Evolutionary conservation across 2,888 invertebrate species (phyloP), one percentile per base, ranked within the genome.

Genomic region (Gortyna flavago): DNA sequence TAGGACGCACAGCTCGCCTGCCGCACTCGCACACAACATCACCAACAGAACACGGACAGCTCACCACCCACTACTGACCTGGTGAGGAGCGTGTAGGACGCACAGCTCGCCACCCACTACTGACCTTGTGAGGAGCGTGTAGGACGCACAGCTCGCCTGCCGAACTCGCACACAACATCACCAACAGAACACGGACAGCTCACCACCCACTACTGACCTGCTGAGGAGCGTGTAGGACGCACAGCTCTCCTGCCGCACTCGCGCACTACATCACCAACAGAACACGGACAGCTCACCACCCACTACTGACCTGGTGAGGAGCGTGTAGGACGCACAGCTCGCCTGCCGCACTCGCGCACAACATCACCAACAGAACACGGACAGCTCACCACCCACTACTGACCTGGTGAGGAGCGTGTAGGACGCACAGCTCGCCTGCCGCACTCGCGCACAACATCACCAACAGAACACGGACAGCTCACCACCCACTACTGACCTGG

Each of bases 351-450:
- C 57, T 57, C 69, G 57, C 13, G 35, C 69, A 69, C 57, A n/a
- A 18, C 57, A 73, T 98, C 98, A 98, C 98, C 98, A 98, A 96
- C 98, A 98, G 96, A 98, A 98, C 83, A 29, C 69, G 54, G 54
- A 51, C 69, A 54, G 51, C 51, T 68, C 69, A 38, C 69, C 57
- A 29, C 38, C 38, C 69, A 18, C 69, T n/a, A n/a, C n/a, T n/a
- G n/a, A n/a, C n/a, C n/a, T n/a, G n/a, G n/a, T n/a, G n/a, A n/a
- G n/a, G n/a, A n/a, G n/a, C n/a, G n/a, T n/a, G n/a, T n/a, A n/a
- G n/a, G n/a, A 57, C 54, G 38, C 69, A 18, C 65, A 38, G 38
- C 38, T 38, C 67, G 29, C 68, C 51, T 25, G 48, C 48, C 68
- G 21, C 48, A 48, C 48, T 51, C 32, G 48, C 21, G n/a, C 66